These are phyloP conservation scores for Proterorhinus semilunaris DNA, from an alignment of 2,113 vertebrate genomes.

Conservation along the genomic window DNA sequence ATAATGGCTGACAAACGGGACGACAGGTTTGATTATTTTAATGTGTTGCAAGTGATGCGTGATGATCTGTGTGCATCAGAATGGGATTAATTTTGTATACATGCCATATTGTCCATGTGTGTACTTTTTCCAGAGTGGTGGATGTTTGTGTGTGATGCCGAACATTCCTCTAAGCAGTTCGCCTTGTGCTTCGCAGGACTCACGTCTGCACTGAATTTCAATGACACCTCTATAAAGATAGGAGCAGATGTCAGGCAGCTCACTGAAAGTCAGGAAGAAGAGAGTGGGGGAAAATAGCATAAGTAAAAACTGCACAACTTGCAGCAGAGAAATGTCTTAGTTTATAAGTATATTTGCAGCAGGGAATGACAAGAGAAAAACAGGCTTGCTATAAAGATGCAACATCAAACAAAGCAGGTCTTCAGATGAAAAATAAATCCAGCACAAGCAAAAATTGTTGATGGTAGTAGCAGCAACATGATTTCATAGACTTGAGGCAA, in stretches of 20 bases:
- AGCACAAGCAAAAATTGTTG: conserved; percentile 13
- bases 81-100: conserved; percentile 4
- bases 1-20: conserved; percentile 35
- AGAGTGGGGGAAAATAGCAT: conserved; percentile 35
- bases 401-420: conserved; percentile 9
- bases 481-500: conserved; percentile 26
- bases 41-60: neutral
- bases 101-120: neutral
- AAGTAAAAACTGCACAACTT: conserved; percentile 34
- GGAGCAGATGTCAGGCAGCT: conserved; percentile 67
- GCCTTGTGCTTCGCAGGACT: conserved; percentile 58
- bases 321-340: conserved; percentile 30
- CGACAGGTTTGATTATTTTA: conserved; percentile 7
- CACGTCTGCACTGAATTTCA: conserved; percentile 68
- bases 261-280: conserved; percentile 60
- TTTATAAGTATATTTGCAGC: conserved; percentile 27
- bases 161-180: conserved; percentile 59
- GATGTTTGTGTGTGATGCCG: conserved; percentile 42
- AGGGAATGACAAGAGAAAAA: conserved; percentile 21
- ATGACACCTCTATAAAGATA: conserved; percentile 67
- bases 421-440: conserved; percentile 14
- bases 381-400: conserved; percentile 8
- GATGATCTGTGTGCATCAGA: neutral
- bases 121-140: conserved; percentile 11
- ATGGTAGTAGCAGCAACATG: conserved; percentile 25